Evolutionary conservation across 2,113 vertebrate genomes (phyloP), one percentile per base, ranked within the genome.

Genomic region (Lanius collurio): DNA sequence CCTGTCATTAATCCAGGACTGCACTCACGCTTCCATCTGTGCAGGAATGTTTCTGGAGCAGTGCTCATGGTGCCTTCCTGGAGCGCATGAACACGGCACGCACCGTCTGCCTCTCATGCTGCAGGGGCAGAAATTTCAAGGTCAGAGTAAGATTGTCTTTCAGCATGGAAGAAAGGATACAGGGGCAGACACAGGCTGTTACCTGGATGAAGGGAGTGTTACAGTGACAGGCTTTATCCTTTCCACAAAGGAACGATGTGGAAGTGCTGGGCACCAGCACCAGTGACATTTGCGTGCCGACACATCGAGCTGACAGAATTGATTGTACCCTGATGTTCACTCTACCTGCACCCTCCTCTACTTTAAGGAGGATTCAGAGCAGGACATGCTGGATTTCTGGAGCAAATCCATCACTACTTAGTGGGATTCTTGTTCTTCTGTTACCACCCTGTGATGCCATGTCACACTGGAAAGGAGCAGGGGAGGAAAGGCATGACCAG

Each of bases 361-460:
- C 95, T 94, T 91, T 95, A 60, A 96, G 96, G 47, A 97, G 95
- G 39, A 83, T 23, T 15, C 52, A 86, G 13, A 95, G 83, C 64
- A 96, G 62, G 28, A 1, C 73, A 71, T 0, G 1, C 15, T 59
- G 15, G 76, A 83, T 94, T 97, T 97, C 76, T 96, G 93, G 60
- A 95, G 97, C 52, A 95, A 96, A 55, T 73, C 94, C 68, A 94
- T 65, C 67, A 50, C 87, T 42, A 87, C 87, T 87, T 97, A 76
- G 31, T 97, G 79, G 94, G 70, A 59, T 97, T 96, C 68, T 96
- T 62, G 19, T 94, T 97, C 59, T 97, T 96, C 86, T 97, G 90
- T 55, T 97, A 94, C 81, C 93, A 95, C 35, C 91, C 88, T 4
- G 60, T 90, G 77, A 90, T 97, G 53, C 63, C 83, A 44, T 96